Evolutionary conservation across 2,888 invertebrate genomes (phyloP).

Genomic region (Mesochorus sp.): DNA sequence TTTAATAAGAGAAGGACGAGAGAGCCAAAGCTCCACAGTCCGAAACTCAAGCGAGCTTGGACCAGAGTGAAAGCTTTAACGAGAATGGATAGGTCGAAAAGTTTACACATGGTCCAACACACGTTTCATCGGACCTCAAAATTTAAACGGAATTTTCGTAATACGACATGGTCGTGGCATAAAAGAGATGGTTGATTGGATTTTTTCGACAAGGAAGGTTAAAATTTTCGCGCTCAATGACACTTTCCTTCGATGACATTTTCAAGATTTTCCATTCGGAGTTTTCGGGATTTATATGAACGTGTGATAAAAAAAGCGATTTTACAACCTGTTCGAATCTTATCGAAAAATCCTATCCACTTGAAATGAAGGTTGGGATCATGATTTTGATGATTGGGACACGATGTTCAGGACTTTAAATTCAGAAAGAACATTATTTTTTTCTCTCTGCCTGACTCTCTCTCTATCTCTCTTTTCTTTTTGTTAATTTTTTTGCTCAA

Average conservation of each 20-base stretch:
- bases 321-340: too few species aligned
- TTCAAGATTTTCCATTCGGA: background rate
- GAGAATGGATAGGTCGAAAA: constrained; percentile 44
- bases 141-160: constrained; percentile 20
- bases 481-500: background rate
- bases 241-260: background rate
- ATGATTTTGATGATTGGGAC: background rate
- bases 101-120: constrained; percentile 7
- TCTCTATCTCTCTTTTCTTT: too few species aligned
- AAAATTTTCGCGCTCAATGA: background rate
- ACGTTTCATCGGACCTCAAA: constrained; percentile 20
- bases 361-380: too few species aligned
- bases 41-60: constrained; percentile 36
- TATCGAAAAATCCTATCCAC: too few species aligned
- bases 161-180: background rate
- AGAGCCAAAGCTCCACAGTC: constrained; percentile 40
- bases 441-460: background rate
- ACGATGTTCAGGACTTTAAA: background rate
- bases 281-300: too few species aligned
- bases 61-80: constrained; percentile 36
- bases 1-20: constrained; percentile 34
- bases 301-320: too few species aligned
- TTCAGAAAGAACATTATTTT: background rate
- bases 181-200: constrained; percentile 6
- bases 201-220: background rate